phyloP scores from a whole-genome alignment of 1,140 invertebrate species.

The Wasmannia auropunctata region DNA sequence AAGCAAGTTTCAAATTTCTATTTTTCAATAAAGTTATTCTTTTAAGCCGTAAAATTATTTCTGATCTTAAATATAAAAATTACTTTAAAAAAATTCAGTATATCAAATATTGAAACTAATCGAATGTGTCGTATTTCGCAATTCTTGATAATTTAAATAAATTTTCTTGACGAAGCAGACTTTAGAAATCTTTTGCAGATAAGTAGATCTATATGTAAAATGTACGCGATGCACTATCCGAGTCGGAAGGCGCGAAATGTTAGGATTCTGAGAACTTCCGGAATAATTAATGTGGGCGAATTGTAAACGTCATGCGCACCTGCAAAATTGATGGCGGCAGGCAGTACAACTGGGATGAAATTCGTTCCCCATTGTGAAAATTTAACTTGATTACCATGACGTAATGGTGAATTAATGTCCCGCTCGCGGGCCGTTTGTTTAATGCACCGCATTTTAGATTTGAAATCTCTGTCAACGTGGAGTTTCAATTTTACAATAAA shows the following conservation, averaged over 20 bases:
- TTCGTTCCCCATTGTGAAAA: constrained; percentile 74
- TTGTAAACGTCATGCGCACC: constrained; percentile 72
- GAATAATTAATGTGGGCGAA: constrained; percentile 71
- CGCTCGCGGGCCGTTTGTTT: constrained; percentile 34
- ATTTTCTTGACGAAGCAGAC: constrained; percentile 21
- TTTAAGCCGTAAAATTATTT: neutral
- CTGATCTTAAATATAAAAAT: neutral
- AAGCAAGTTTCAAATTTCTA: neutral
- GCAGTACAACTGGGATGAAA: constrained; percentile 61
- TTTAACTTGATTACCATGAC: constrained; percentile 71
- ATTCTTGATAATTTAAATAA: neutral
- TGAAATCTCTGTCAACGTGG: constrained; percentile 56
- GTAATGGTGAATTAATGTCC: constrained; percentile 72
- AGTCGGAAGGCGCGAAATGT: constrained; percentile 53
- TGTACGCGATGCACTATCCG: constrained; percentile 50
- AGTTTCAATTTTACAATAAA: constrained; percentile 53
- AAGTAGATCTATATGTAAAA: constrained; percentile 55
- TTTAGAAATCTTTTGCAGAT: constrained; percentile 34
- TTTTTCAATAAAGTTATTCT: neutral
- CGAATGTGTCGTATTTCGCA: neutral
- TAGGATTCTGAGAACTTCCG: constrained; percentile 66
- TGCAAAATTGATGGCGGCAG: constrained; percentile 72
- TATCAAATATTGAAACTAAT: neutral
- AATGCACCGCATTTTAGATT: constrained; percentile 37
- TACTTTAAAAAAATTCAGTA: neutral